Base-by-base conservation (phyloP, 1,140 invertebrate species). In the Chlorops oryzae region DNA sequence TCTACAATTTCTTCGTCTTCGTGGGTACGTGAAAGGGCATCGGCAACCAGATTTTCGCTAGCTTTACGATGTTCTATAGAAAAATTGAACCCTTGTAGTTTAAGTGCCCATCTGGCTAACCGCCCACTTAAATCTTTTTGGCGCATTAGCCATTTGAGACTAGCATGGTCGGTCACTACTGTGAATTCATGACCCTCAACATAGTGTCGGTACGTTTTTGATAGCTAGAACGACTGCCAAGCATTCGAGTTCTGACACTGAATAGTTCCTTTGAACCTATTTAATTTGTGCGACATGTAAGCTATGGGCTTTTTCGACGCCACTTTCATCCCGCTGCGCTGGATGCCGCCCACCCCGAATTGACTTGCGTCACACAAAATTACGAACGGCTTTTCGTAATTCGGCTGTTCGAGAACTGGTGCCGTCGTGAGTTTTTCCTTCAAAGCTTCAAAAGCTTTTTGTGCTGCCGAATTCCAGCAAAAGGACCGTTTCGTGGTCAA, bases 341-440 rank as follows among this genome's bases (percentile, higher is more conserved):
- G 27, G 5, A 47, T 22, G 24, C 32, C 15, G 22, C 46, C 32
- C 24, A 47, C 44, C 9, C 18, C 41, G 21, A 34, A n/a, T 17
- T 37, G 24, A 43, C 40, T 51, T 12, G 52, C 52, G 23, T 57
- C 55, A 23, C 47, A 51, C n/a, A 38, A 32, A 6, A 56, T 32
- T 5, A 22, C 35, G 35, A 56, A 56, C 13, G 45, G 28, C 27
- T 56, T 37, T 21, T 32, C 15, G 40, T 58, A 61, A 40, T 64
- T 47, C 2, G 59, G 56, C 28, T 21, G 41, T 9, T 41, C 18
- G 10, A 41, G 32, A 21, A 50, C 23, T 25, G n/a, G 42, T n/a
- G n/a, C 42, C 9, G 3, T 44, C n/a, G 22, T 44, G 4, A 41
- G 21, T 18, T 20, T 13, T 13, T 12, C 13, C 42, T 44, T 44